A percentile compares a stretch with the other conserved stretches of the same genome.
These are phyloP conservation scores for Xanthia icteritia DNA, from an alignment of 2,888 invertebrate genomes.

Conservation along the genomic window DNA sequence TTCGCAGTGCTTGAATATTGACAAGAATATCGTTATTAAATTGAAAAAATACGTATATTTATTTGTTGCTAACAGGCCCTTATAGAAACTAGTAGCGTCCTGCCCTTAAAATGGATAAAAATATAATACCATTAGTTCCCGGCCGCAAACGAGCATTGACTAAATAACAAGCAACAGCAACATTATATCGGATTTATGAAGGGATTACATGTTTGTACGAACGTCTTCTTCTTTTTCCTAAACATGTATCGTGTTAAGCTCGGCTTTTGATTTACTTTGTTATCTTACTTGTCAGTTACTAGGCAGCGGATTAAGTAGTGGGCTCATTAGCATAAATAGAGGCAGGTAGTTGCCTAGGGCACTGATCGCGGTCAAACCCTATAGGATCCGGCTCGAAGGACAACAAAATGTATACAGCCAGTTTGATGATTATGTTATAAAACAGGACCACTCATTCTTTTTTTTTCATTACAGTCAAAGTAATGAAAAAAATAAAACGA, in stretches of 20 bases:
- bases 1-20: background rate
- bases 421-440: background rate
- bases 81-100: background rate
- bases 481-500: no score
- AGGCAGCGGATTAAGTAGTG: background rate
- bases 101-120: constrained; percentile 7
- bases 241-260: constrained; percentile 43
- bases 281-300: constrained; percentile 19
- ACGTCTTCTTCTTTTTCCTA: constrained; percentile 30
- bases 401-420: background rate
- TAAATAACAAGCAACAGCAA: constrained; percentile 22
- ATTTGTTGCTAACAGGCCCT: background rate
- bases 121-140: background rate
- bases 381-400: constrained; percentile 24
- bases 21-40: background rate
- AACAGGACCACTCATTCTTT: background rate
- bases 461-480: background rate
- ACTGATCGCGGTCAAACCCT: background rate
- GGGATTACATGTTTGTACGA: constrained; percentile 39
- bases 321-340: background rate
- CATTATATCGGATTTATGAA: constrained; percentile 11
- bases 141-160: background rate
- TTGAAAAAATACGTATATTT: background rate
- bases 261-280: constrained; percentile 41
- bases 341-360: no score